A percentile compares a stretch with the other conserved stretches of the same genome.
Evolutionary conservation across 2,113 vertebrate genomes (phyloP).

Genomic region (Periophthalmodon schlosseri): DNA sequence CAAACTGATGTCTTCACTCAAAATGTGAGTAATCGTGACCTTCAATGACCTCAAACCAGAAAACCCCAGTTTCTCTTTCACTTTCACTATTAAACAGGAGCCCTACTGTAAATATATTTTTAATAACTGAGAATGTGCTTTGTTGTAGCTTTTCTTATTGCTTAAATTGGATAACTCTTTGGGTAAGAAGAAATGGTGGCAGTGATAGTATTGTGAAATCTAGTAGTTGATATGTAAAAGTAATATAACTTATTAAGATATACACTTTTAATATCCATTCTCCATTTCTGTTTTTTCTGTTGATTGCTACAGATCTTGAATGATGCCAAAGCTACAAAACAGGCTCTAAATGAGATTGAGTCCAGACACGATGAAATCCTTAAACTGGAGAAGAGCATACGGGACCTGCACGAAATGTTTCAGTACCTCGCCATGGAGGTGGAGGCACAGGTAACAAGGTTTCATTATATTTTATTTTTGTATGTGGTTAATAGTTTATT

Average conservation of each 20-base stretch:
- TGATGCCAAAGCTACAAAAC: constrained; percentile 84
- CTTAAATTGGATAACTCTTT: constrained; percentile 19
- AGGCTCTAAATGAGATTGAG: constrained; percentile 89
- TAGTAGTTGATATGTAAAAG: neutral
- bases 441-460: constrained; percentile 82
- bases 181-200: constrained; percentile 35
- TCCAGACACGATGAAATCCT: constrained; percentile 88
- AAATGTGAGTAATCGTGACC: constrained; percentile 79
- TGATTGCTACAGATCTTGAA: constrained; percentile 80
- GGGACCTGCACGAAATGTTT: constrained; percentile 89
- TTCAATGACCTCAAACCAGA: neutral
- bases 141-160: constrained; percentile 27
- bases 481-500: neutral
- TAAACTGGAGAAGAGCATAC: constrained; percentile 87
- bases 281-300: neutral
- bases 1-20: constrained; percentile 89
- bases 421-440: constrained; percentile 87
- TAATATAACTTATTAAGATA: neutral
- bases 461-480: too few species aligned
- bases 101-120: neutral
- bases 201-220: neutral
- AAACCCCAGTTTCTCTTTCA: neutral
- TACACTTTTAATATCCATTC: neutral
- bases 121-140: constrained; percentile 25
- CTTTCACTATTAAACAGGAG: neutral